Base-by-base conservation (phyloP, 1,140 invertebrate species). In the Pomacea maculata region DNA sequence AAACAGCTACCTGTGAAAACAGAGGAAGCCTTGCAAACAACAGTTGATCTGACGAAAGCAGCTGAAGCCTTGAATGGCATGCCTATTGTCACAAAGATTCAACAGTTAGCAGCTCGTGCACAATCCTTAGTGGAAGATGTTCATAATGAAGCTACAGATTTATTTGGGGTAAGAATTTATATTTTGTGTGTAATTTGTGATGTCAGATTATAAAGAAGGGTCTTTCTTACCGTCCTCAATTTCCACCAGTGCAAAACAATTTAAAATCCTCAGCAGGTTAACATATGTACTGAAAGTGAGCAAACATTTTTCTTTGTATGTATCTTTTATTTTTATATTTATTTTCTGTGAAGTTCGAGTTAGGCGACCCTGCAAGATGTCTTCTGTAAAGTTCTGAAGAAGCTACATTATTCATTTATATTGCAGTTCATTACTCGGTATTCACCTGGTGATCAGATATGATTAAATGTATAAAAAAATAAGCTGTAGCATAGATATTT, bases 91-190 rank as follows among this genome's bases (percentile, higher is more conserved):
- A 76, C 70, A n/a, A 78, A 80, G 21, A 70, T 85, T 10, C 75
- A 83, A 55, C 70, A 81, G 64, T 54, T 85, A 17, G 78, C 83
- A 6, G 45, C 57, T 9, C 78, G 78, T 80, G 80, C 79, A 15
- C 70, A 80, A 68, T 76, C 52, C 29, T 72, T 84, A 15, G 77
- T 84, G 45, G 76, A 81, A 55, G 83, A 84, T n/a, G 71, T 83
- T 8, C 61, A 83, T 65, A 78, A 45, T 6, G 83, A 84, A 34
- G 65, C 79, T 21, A 71, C 77, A 8, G 67, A 68, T 14, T 78
- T 84, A 55, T 77, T 77, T 54, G 45, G 63, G 11, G 75, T 77
- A 63, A 52, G 75, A 54, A 19, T 55, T 54, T 19, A 9, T 54
- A 0, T n/a, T 12, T 25, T 25, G 25, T 4, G 29, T 70, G 4